Base-by-base conservation (phyloP, 2,888 invertebrate species). In the Troides helena region DNA sequence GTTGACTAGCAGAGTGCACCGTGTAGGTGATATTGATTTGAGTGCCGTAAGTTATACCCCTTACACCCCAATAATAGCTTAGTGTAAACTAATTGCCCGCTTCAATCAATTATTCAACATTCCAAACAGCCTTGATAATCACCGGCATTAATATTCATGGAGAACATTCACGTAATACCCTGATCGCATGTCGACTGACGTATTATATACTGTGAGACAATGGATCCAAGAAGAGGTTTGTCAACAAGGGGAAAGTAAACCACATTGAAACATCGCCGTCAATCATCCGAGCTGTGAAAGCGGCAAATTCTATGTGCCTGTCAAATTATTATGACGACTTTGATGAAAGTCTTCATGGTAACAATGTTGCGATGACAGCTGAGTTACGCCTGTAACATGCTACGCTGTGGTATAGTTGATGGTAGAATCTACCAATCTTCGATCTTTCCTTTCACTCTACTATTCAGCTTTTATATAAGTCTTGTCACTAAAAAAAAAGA, bases 291-390 rank as follows among this genome's bases (percentile, higher is more conserved):
- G 65, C 65, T 68, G 74, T 71, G 74, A 77, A 75, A 75, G 74
- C 69, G 50, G 59, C 66, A 63, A 50, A 57, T 69, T 71, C 71
- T 74, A 70, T 72, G n/a, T 36, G 70, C 72, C 71, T 73, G 74
- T 77, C 76, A 77, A 77, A 77, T 74, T 72, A 74, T 73, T 73
- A 70, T 75, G 72, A 74, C 74, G 72, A 74, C 72, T 72, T 68
- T 66, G 60, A 72, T 70, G 70, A 72, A 74, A 72, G 71, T 65
- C 39, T 12, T 18, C n/a, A 36, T 2, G 21, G 59, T 56, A 46
- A 65, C 69, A 69, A 66, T 69, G 58, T 36, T 8, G 39, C 30
- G 53, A 53, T 59, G 68, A 56, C 68, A 68, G 68, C 57, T n/a
- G 56, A 12, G 14, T 65, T 65, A 23, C 46, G 57, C n/a, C 21